Percentiles rank a stretch among this genome's conserved stretches.
These are phyloP conservation scores for Enteromius trimaculatus DNA, from an alignment of 2,797 vertebrate species.

Conservation along the genomic window DNA sequence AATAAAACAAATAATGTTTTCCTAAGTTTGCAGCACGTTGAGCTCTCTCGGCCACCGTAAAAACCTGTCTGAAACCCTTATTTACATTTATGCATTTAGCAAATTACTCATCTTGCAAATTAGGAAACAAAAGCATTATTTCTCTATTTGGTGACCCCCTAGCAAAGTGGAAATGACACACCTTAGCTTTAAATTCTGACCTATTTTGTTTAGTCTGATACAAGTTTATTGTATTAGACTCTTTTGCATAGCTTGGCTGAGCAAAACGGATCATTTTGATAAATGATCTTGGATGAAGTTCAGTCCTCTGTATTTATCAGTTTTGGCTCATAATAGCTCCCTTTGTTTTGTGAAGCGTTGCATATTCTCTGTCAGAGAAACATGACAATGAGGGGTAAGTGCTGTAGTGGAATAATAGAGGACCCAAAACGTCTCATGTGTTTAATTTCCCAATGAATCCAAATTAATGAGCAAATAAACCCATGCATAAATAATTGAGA, in stretches of 20 bases:
- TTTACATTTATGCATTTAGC: neutral
- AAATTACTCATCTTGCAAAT: neutral
- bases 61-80: neutral
- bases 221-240: neutral
- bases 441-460: conserved; percentile 63
- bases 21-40: too few species aligned
- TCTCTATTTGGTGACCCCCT: neutral
- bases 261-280: conserved; percentile 18
- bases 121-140: neutral
- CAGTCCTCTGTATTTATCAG: conserved; percentile 31
- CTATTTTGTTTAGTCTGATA: conserved; percentile 12
- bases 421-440: conserved; percentile 44
- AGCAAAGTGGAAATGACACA: neutral
- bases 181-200: neutral
- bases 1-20: too few species aligned
- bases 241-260: conserved; percentile 3
- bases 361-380: conserved; percentile 46
- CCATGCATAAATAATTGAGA: conserved; percentile 65
- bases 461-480: conserved; percentile 65
- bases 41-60: too few species aligned
- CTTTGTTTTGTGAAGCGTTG: conserved; percentile 47
- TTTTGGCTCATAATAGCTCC: conserved; percentile 48
- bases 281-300: conserved; percentile 21
- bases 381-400: conserved; percentile 49
- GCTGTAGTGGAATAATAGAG: conserved; percentile 47